Evolutionary conservation across 2,797 vertebrate species (phyloP).

Genomic region (Microctenopoma stevenorrisi): DNA sequence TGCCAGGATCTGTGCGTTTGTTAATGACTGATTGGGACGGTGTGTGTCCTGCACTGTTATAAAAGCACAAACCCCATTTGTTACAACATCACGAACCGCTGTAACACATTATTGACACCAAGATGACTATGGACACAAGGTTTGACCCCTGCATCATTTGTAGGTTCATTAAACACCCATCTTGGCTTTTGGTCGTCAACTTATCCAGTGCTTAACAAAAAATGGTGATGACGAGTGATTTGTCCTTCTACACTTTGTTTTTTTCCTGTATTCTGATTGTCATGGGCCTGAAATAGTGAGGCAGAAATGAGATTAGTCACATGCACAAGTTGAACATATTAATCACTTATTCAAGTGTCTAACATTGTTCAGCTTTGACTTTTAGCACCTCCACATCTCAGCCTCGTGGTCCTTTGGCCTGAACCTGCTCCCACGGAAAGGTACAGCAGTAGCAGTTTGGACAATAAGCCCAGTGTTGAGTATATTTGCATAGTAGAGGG

Average conservation of each 20-base stretch:
- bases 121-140: conserved; percentile 17
- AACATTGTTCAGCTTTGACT: conserved; percentile 1
- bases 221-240: too few species aligned
- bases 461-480: conserved; percentile 56
- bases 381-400: background rate
- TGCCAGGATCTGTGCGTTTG: conserved; percentile 64
- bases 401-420: conserved; percentile 20
- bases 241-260: too few species aligned
- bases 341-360: too few species aligned
- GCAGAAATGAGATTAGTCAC: too few species aligned
- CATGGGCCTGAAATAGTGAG: too few species aligned
- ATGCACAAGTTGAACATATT: too few species aligned
- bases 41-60: conserved; percentile 46
- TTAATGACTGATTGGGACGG: conserved; percentile 63
- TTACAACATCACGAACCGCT: conserved; percentile 35
- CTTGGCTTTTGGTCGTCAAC: background rate
- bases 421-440: conserved; percentile 12
- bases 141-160: background rate
- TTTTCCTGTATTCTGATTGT: too few species aligned
- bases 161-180: background rate
- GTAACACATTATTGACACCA: conserved; percentile 22
- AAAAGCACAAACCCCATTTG: conserved; percentile 39
- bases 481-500: conserved; percentile 64
- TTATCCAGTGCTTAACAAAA: too few species aligned
- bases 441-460: conserved; percentile 13